A percentile compares a stretch with the other conserved stretches of the same genome.
phyloP scores from a whole-genome alignment of 2,113 vertebrate genomes.

The Caranx melampygus region DNA sequence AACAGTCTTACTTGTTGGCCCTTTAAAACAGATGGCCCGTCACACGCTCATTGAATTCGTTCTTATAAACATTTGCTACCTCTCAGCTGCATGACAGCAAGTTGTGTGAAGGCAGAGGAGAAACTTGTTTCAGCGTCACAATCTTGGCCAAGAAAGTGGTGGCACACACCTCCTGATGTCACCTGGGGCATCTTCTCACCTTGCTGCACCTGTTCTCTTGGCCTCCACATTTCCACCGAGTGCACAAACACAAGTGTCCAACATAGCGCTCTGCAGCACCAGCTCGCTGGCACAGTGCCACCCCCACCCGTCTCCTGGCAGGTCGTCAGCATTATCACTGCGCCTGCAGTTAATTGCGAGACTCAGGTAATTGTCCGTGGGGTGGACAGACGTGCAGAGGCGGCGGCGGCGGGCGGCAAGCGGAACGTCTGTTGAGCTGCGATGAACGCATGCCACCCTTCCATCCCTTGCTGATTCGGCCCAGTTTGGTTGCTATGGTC shows the following conservation, averaged over 20 bases:
- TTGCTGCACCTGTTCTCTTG: slow-evolving; percentile 74
- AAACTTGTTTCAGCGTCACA: slow-evolving; percentile 56
- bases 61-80: slow-evolving; percentile 51
- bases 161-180: slow-evolving; percentile 49
- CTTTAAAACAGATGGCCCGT: slow-evolving; percentile 65
- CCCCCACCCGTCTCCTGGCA: slow-evolving; percentile 59
- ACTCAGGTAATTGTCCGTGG: slow-evolving; percentile 76
- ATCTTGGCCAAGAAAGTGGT: slow-evolving; percentile 52
- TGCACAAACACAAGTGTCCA: slow-evolving; percentile 43
- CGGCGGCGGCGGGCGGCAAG: slow-evolving; percentile 6
- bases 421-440: slow-evolving; percentile 52
- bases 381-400: slow-evolving; percentile 52
- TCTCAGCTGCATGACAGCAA: slow-evolving; percentile 53
- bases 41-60: slow-evolving; percentile 55
- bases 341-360: slow-evolving; percentile 73
- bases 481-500: slow-evolving; percentile 77
- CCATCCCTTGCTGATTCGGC: slow-evolving; percentile 72
- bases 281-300: slow-evolving; percentile 42
- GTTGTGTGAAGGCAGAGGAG: slow-evolving; percentile 25
- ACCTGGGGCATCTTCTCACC: slow-evolving; percentile 68
- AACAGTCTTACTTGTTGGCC: slow-evolving; percentile 40
- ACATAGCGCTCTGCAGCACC: slow-evolving; percentile 17
- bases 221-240: slow-evolving; percentile 59
- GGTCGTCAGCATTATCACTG: slow-evolving; percentile 50
- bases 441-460: slow-evolving; percentile 51